Conservation (phyloP, 1,140 invertebrate species). For the Dreissena rostriformis region DNA sequence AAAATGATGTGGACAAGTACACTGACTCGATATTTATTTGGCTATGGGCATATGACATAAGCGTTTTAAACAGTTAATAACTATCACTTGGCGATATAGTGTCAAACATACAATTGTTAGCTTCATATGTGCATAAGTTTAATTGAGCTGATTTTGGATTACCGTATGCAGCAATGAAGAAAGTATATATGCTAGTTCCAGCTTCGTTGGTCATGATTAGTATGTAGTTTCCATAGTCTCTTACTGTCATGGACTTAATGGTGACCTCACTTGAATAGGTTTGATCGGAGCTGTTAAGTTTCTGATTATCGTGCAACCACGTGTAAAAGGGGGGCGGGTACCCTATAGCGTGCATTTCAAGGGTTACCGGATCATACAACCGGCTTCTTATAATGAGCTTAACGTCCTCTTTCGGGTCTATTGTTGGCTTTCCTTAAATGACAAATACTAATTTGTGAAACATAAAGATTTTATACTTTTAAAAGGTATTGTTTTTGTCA, state of each 20-base stretch:
- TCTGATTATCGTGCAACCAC: not conserved
- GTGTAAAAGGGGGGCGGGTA: not conserved
- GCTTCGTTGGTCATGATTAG: constrained; percentile 11
- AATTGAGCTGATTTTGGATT: not conserved
- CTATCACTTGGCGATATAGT: not conserved
- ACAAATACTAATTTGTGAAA: too few relatives aligned
- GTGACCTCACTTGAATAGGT: constrained; percentile 9
- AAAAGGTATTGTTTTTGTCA: too few relatives aligned
- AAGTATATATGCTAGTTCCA: not conserved
- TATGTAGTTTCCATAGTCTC: not conserved
- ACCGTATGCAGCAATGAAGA: not conserved
- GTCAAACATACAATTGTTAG: too few relatives aligned
- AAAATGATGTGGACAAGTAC: too few relatives aligned
- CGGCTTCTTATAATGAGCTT: not conserved
- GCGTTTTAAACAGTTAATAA: too few relatives aligned
- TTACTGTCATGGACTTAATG: not conserved
- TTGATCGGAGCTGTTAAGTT: not conserved
- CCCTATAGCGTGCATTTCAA: constrained; percentile 9
- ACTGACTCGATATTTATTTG: too few relatives aligned
- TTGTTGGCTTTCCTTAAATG: not conserved
- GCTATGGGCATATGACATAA: too few relatives aligned
- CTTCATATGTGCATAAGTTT: not conserved
- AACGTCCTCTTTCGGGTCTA: not conserved
- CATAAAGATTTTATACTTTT: too few relatives aligned
- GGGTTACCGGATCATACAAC: not conserved